phyloP scores from a whole-genome alignment of 2,888 invertebrate genomes.

The Apamea epomidion region DNA sequence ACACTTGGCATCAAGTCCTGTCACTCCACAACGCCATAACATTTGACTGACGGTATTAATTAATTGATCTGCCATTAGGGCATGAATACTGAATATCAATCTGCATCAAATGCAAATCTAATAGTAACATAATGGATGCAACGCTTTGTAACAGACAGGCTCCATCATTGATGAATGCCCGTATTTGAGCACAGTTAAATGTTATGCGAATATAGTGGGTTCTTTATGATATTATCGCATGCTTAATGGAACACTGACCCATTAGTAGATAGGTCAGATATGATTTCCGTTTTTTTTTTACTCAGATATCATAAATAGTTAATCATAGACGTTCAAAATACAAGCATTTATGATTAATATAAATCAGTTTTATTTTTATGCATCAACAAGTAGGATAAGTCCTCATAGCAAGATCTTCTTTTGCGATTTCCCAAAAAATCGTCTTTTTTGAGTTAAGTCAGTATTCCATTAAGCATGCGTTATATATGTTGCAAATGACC shows the following conservation, averaged over 20 bases:
- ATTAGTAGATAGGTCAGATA: too few relatives aligned
- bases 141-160: conserved; percentile 31
- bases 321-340: too few relatives aligned
- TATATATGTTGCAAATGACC: conserved; percentile 6
- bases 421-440: too few relatives aligned
- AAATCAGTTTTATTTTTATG: too few relatives aligned
- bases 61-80: conserved; percentile 19
- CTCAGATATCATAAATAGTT: too few relatives aligned
- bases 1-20: conserved; percentile 2
- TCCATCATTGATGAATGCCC: conserved; percentile 18
- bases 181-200: conserved; percentile 10
- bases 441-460: too few relatives aligned
- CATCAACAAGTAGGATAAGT: too few relatives aligned
- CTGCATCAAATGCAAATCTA: conserved; percentile 23
- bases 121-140: conserved; percentile 5
- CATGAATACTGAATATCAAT: conserved; percentile 46
- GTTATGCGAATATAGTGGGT: not conserved
- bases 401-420: too few relatives aligned
- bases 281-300: too few relatives aligned
- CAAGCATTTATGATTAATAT: too few relatives aligned
- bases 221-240: conserved; percentile 3
- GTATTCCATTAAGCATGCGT: too few relatives aligned
- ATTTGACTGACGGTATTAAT: conserved; percentile 34
- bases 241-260: too few relatives aligned
- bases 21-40: conserved; percentile 6